Conservation (phyloP, 2,888 invertebrate genomes). For the Melanotus villosus region DNA sequence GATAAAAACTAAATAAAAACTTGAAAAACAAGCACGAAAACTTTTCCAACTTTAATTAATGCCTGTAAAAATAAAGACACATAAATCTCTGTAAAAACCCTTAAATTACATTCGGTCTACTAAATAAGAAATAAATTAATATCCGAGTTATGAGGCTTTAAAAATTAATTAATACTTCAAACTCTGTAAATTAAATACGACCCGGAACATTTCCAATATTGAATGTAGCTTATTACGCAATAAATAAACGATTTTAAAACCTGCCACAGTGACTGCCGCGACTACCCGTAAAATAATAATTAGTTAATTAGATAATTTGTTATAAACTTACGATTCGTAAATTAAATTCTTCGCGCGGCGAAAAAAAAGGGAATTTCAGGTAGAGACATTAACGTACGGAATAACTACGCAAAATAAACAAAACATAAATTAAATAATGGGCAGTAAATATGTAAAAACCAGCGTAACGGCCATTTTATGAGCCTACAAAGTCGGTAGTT, state of each 20-base stretch:
- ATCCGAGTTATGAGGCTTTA: constrained; percentile 44
- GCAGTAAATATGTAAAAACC: constrained; percentile 56
- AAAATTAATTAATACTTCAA: constrained; percentile 49
- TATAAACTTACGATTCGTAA: not conserved
- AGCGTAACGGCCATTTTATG: constrained; percentile 57
- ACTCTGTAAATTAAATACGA: constrained; percentile 43
- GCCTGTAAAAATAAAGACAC: constrained; percentile 47
- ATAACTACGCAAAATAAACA: constrained; percentile 47
- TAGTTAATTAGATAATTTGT: constrained; percentile 19
- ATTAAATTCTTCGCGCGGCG: not conserved
- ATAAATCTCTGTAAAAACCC: constrained; percentile 44
- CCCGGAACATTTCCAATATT: constrained; percentile 31
- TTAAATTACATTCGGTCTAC: constrained; percentile 44
- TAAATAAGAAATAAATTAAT: constrained; percentile 47
- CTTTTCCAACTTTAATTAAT: constrained; percentile 47
- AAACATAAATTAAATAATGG: constrained; percentile 58
- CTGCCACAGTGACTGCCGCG: constrained; percentile 7
- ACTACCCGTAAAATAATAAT: constrained; percentile 16
- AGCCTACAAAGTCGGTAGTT: constrained; percentile 54
- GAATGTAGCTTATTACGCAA: constrained; percentile 30
- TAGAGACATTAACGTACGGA: not conserved
- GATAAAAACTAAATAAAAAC: constrained; percentile 48
- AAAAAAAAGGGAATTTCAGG: not conserved
- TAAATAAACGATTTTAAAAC: constrained; percentile 35
- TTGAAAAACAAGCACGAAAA: constrained; percentile 46